These are phyloP conservation scores for Spilarctia lutea DNA, from an alignment of 2,888 invertebrate species.

Conservation along the genomic window DNA sequence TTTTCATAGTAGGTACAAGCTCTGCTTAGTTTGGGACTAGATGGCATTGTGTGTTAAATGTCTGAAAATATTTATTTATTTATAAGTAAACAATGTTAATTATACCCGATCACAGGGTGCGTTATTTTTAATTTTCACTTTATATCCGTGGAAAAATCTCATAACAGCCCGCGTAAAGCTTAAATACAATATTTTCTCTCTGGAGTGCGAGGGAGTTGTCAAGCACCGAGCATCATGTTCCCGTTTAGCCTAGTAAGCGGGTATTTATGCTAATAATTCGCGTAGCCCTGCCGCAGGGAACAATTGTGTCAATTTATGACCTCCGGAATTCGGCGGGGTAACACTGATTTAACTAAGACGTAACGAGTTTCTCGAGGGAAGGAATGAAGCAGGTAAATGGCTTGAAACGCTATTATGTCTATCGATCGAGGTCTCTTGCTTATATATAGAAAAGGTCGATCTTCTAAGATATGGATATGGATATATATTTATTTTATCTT, in stretches of 20 bases:
- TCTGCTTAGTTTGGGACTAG: no score
- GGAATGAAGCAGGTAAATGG: constrained; percentile 38
- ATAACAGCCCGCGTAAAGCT: constrained; percentile 13
- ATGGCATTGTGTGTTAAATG: no score
- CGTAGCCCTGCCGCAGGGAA: constrained; percentile 61
- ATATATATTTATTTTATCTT: no score
- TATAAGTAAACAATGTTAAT: no score
- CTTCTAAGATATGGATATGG: constrained; percentile 4
- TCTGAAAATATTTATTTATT: no score
- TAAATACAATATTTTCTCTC: constrained; percentile 45
- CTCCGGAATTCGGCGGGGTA: constrained; percentile 67
- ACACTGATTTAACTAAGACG: constrained; percentile 65
- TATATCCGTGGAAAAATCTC: constrained; percentile 20
- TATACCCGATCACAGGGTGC: not conserved
- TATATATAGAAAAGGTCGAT: constrained; percentile 16
- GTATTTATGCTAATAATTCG: constrained; percentile 74
- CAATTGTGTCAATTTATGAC: constrained; percentile 74
- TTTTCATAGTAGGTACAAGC: no score
- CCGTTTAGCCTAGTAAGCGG: constrained; percentile 72
- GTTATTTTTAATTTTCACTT: constrained; percentile 24
- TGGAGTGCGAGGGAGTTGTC: constrained; percentile 43
- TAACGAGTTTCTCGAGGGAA: constrained; percentile 48
- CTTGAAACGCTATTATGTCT: constrained; percentile 34
- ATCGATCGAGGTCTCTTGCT: constrained; percentile 21
- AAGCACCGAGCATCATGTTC: constrained; percentile 52